Evolutionary conservation across 2,888 invertebrate species (phyloP).

Genomic region (Melolontha melolontha): DNA sequence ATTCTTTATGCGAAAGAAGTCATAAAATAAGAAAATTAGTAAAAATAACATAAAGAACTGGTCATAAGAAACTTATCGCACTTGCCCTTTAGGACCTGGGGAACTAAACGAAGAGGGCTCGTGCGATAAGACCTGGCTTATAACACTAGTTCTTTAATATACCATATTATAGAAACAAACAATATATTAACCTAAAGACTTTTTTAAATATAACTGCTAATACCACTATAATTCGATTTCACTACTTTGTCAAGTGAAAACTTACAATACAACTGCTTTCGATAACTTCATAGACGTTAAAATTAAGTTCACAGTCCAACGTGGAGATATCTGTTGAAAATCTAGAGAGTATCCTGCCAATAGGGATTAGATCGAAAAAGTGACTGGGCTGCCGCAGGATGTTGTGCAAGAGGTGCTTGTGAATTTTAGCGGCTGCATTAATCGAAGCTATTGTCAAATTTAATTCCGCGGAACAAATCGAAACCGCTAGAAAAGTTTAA

Average conservation of each 20-base stretch:
- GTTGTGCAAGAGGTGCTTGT: constrained; percentile 69
- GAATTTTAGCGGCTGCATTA: constrained; percentile 72
- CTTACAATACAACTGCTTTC: constrained; percentile 64
- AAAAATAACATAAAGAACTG: too few relatives aligned
- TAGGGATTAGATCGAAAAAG: constrained; percentile 79
- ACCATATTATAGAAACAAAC: too few relatives aligned
- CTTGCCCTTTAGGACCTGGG: too few relatives aligned
- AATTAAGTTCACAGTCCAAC: constrained; percentile 73
- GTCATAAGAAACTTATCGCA: too few relatives aligned
- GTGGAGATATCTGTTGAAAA: constrained; percentile 77
- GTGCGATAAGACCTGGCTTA: too few relatives aligned
- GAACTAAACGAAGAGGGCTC: too few relatives aligned
- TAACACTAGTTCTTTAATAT: too few relatives aligned
- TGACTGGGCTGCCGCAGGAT: constrained; percentile 74
- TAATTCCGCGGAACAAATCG: constrained; percentile 68
- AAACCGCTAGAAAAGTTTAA: constrained; percentile 64
- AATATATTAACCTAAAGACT: too few relatives aligned
- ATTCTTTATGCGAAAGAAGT: too few relatives aligned
- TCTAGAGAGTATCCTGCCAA: constrained; percentile 76
- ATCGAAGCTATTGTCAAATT: constrained; percentile 71
- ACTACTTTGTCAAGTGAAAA: constrained; percentile 44
- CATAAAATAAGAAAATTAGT: too few relatives aligned
- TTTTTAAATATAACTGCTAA: constrained; percentile 41
- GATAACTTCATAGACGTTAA: constrained; percentile 64
- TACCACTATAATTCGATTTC: constrained; percentile 4